Evolutionary conservation across 2,113 vertebrate species (phyloP).

Genomic region (Pseudopipra pipra): DNA sequence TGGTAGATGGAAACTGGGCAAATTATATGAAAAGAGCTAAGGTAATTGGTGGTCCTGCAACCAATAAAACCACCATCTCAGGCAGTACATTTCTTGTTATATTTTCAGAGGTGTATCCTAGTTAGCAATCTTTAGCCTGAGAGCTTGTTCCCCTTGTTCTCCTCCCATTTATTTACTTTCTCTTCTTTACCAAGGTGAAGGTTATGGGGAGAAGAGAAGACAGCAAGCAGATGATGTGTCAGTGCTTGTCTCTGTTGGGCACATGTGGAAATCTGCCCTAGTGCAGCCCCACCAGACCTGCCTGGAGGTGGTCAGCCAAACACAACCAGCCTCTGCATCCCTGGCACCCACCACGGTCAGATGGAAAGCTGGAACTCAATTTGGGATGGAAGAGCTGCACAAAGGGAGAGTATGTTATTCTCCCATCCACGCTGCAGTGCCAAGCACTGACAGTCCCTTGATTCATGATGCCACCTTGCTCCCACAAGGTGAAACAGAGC

Average conservation of each 20-base stretch:
- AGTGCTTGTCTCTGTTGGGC: background rate
- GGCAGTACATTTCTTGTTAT: background rate
- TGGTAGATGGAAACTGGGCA: background rate
- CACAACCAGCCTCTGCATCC: background rate
- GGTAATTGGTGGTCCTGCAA: background rate
- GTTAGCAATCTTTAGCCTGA: background rate
- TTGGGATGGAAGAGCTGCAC: background rate
- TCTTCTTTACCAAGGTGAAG: background rate
- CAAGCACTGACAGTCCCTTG: accelerated
- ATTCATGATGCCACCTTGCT: background rate
- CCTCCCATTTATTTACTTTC: background rate
- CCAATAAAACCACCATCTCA: background rate
- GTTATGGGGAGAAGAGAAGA: background rate
- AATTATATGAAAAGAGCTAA: background rate
- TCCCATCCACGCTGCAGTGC: background rate
- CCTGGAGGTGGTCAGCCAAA: background rate
- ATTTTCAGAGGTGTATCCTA: background rate
- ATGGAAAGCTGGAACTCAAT: background rate
- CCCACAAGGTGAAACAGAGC: accelerated
- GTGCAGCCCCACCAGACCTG: background rate
- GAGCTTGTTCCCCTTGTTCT: background rate
- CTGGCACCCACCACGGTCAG: background rate
- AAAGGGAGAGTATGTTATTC: background rate
- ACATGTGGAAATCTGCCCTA: background rate
- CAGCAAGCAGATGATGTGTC: background rate